Percentiles rank a stretch among this genome's conserved stretches.
These are phyloP conservation scores for Glandiceps talaboti DNA, from an alignment of 53 echinoderm and acorn worm species.

Conservation along the genomic window DNA sequence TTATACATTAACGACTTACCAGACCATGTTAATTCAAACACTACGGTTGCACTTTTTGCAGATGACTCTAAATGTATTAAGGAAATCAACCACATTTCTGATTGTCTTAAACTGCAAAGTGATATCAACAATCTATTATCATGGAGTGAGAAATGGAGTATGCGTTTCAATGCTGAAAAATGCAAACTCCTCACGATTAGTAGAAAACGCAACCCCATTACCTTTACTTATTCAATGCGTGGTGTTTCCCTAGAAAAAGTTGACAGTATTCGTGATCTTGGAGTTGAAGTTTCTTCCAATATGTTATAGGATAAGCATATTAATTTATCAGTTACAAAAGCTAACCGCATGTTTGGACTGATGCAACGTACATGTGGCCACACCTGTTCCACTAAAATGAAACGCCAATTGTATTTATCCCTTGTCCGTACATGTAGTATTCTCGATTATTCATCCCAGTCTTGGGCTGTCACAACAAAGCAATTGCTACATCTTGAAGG, in stretches of 20 bases:
- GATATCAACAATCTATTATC: not conserved
- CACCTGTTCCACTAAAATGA: too few relatives aligned
- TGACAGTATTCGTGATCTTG: not conserved
- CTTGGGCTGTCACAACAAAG: too few relatives aligned
- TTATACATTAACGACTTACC: not conserved
- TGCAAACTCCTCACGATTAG: not conserved
- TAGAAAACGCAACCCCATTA: not conserved
- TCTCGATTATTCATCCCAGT: too few relatives aligned
- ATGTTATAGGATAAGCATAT: not conserved
- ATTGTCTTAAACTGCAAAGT: not conserved
- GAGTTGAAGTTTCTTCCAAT: not conserved
- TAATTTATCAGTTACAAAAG: too few relatives aligned
- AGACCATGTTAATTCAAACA: not conserved
- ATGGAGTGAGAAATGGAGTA: not conserved
- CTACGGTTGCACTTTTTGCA: not conserved
- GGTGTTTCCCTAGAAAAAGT: not conserved
- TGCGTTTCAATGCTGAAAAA: not conserved
- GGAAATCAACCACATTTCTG: not conserved
- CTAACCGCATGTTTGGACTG: too few relatives aligned
- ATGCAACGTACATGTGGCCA: too few relatives aligned
- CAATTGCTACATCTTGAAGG: too few relatives aligned
- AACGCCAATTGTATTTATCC: too few relatives aligned
- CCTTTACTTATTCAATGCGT: not conserved
- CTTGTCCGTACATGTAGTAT: too few relatives aligned
- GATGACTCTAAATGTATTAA: not conserved